Evolutionary conservation across 2,797 vertebrate genomes (phyloP).

Genomic region (Lagodon rhomboides): DNA sequence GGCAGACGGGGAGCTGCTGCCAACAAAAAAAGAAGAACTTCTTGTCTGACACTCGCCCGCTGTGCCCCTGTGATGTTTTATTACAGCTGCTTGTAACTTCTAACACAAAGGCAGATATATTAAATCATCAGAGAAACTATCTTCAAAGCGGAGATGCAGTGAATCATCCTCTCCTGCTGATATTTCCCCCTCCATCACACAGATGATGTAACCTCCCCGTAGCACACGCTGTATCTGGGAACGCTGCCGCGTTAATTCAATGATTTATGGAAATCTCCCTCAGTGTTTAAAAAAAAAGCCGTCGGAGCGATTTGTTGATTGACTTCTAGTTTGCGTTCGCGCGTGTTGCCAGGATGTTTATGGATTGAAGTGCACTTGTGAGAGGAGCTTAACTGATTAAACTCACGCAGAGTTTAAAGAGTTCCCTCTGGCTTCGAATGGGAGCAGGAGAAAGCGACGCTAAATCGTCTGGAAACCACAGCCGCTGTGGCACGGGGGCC

Average conservation of each 20-base stretch:
- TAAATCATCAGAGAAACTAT: conserved; percentile 42
- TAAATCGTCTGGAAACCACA: conserved; percentile 17
- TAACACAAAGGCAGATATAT: neutral
- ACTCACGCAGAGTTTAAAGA: conserved; percentile 28
- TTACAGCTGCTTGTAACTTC: conserved; percentile 20
- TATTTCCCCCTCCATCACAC: neutral
- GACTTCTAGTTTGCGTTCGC: conserved; percentile 7
- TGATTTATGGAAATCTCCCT: conserved; percentile 48
- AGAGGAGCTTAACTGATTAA: conserved; percentile 59
- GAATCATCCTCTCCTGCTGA: conserved; percentile 33
- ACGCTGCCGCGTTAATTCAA: conserved; percentile 3
- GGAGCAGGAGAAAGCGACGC: conserved; percentile 28
- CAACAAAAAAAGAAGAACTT: neutral
- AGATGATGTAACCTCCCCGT: conserved; percentile 38
- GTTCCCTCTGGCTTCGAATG: conserved; percentile 14
- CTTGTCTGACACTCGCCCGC: conserved; percentile 4
- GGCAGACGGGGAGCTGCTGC: too few species aligned
- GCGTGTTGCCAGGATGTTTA: conserved; percentile 21
- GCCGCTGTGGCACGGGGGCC: conserved; percentile 12
- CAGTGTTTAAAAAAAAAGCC: conserved; percentile 29
- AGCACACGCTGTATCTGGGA: conserved; percentile 9
- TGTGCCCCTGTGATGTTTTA: conserved; percentile 28
- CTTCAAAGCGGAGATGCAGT: conserved; percentile 44
- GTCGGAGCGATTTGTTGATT: conserved; percentile 27
- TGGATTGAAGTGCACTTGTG: conserved; percentile 44